phyloP scores from a whole-genome alignment of 2,113 vertebrate species.

The Sturnus vulgaris region DNA sequence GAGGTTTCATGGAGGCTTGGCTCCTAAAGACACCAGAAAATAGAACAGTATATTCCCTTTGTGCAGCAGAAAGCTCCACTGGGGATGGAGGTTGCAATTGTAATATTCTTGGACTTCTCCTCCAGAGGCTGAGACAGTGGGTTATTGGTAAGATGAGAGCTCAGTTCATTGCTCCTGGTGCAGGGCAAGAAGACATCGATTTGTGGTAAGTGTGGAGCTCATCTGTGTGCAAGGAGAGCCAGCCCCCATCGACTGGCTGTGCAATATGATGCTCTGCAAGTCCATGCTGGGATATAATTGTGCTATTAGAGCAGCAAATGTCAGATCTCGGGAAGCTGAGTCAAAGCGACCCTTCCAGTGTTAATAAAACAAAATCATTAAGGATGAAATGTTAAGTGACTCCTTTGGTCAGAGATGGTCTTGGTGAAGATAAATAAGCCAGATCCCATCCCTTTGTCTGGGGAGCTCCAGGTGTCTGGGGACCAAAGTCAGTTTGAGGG shows the following conservation, averaged over 20 bases:
- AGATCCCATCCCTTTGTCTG: background rate
- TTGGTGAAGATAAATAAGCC: background rate
- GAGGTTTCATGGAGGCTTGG: background rate
- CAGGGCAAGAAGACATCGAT: conserved; percentile 50
- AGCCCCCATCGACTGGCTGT: background rate
- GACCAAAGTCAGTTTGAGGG: background rate
- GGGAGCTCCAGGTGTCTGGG: background rate
- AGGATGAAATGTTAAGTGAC: background rate
- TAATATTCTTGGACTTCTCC: background rate
- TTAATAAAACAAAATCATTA: background rate
- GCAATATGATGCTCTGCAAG: background rate
- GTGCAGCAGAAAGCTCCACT: background rate
- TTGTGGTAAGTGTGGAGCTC: conserved; percentile 39
- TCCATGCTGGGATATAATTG: background rate
- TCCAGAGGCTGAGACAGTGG: background rate
- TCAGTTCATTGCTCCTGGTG: background rate
- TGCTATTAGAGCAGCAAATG: background rate
- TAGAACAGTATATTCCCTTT: background rate
- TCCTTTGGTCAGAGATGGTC: background rate
- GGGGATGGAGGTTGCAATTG: background rate
- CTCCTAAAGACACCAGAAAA: background rate
- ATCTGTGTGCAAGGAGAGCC: background rate
- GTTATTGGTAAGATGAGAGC: conserved; percentile 14
- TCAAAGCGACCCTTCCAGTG: background rate
- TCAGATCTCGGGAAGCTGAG: background rate